phyloP scores from a whole-genome alignment of 2,113 vertebrate species.

The Oncorhynchus nerka region DNA sequence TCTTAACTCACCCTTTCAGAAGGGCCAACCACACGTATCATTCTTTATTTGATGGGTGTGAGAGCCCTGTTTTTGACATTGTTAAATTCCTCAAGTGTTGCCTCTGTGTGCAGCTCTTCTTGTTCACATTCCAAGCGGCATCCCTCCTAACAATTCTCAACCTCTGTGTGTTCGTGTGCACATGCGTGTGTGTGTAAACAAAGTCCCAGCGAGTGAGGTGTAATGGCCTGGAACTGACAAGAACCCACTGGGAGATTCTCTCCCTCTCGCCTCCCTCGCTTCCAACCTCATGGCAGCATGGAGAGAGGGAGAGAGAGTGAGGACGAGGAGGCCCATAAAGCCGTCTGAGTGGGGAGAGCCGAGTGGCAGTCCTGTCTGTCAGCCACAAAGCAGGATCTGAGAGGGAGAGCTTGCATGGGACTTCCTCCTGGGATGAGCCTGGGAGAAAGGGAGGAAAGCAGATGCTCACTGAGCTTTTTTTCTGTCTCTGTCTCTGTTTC shows the following conservation, averaged over 20 bases:
- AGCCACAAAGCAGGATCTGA: slow-evolving; percentile 55
- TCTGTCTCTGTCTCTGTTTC: background rate
- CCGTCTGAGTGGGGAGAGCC: slow-evolving; percentile 49
- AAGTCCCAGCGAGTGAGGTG: slow-evolving; percentile 80
- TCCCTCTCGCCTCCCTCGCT: slow-evolving; percentile 28
- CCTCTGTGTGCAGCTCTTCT: background rate
- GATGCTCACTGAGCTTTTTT: slow-evolving; percentile 38
- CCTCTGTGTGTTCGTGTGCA: background rate
- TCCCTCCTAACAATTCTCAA: slow-evolving; percentile 55
- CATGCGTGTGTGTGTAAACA: slow-evolving; percentile 76
- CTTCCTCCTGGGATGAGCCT: slow-evolving; percentile 58
- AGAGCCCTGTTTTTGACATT: background rate
- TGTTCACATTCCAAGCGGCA: too few species aligned
- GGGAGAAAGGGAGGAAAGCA: slow-evolving; percentile 51
- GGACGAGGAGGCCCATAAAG: slow-evolving; percentile 4
- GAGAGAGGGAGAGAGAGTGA: slow-evolving; percentile 33
- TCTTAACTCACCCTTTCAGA: too few species aligned
- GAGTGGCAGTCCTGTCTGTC: slow-evolving; percentile 61
- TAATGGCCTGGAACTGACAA: slow-evolving; percentile 90
- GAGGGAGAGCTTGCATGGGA: slow-evolving; percentile 40
- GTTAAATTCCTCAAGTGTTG: background rate
- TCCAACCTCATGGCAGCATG: slow-evolving; percentile 58
- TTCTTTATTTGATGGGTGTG: background rate
- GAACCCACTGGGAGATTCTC: slow-evolving; percentile 78
- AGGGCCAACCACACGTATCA: too few species aligned